Evolutionary conservation across 2,113 vertebrate genomes (phyloP).

Genomic region (Neolamprologus brichardi): DNA sequence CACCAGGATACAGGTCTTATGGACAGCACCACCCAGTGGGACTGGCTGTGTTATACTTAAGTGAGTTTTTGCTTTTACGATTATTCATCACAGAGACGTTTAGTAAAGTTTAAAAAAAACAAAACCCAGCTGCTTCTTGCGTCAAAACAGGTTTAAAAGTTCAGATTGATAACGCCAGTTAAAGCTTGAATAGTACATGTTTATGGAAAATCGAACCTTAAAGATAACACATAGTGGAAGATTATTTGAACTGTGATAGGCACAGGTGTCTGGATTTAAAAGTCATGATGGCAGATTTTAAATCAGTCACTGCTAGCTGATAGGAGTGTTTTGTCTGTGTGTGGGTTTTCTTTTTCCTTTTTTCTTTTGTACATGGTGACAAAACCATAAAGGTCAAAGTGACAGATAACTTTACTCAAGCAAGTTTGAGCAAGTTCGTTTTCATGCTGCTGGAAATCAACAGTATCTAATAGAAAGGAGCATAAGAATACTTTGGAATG

Average conservation of each 20-base stretch:
- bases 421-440: neutral
- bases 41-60: conserved; percentile 90
- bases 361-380: neutral
- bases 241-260: neutral
- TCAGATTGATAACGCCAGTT: neutral
- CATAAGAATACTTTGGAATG: neutral
- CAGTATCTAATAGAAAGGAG: neutral
- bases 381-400: neutral
- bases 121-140: neutral
- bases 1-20: conserved; percentile 90
- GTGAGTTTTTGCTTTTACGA: conserved; percentile 54
- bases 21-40: conserved; percentile 84
- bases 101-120: neutral
- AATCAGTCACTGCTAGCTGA: neutral
- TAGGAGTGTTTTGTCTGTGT: neutral
- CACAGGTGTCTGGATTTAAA: neutral
- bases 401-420: neutral
- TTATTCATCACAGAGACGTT: neutral
- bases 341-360: rapidly evolving
- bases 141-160: neutral
- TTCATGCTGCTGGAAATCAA: neutral
- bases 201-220: neutral
- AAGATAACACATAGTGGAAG: neutral
- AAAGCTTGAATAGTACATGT: neutral
- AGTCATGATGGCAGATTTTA: neutral